phyloP scores from a whole-genome alignment of 2,888 invertebrate species.

The Crossocerus cetratus region DNA sequence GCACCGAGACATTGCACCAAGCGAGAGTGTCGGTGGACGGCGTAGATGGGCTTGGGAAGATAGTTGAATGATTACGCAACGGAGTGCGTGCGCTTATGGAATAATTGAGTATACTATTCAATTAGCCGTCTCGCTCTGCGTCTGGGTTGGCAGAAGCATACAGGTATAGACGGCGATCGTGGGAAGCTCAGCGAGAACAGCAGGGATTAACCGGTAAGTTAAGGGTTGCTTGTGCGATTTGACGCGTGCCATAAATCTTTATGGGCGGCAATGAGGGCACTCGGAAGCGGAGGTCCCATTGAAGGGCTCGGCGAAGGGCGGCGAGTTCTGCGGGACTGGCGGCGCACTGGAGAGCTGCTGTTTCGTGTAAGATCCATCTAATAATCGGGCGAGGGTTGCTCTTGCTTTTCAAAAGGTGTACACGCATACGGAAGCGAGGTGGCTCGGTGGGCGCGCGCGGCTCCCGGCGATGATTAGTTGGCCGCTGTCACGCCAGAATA shows the following conservation, averaged over 20 bases:
- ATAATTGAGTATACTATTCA: too few relatives aligned
- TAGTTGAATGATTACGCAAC: too few relatives aligned
- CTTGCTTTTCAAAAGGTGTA: neutral
- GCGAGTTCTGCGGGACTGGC: constrained; percentile 60
- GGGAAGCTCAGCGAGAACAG: neutral
- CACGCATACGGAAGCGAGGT: neutral
- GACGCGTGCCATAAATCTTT: constrained; percentile 72
- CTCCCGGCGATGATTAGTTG: constrained; percentile 71
- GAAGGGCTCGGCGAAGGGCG: constrained; percentile 55
- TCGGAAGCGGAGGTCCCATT: constrained; percentile 40
- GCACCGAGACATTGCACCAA: too few relatives aligned
- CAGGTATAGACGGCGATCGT: neutral
- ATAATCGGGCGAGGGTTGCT: neutral
- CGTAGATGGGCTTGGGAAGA: too few relatives aligned
- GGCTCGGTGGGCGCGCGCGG: constrained; percentile 42
- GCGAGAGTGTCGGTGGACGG: too few relatives aligned
- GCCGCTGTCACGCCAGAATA: constrained; percentile 67
- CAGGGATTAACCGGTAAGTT: constrained; percentile 66
- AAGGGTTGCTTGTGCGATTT: constrained; percentile 70
- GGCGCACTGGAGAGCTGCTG: constrained; percentile 48
- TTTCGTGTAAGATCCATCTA: constrained; percentile 22
- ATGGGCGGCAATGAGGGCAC: constrained; percentile 62
- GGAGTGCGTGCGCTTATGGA: too few relatives aligned
- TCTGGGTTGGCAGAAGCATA: too few relatives aligned
- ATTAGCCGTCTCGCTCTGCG: too few relatives aligned